Evolutionary conservation across 2,797 vertebrate species (phyloP).

Genomic region (Enteromius fasciolatus): DNA sequence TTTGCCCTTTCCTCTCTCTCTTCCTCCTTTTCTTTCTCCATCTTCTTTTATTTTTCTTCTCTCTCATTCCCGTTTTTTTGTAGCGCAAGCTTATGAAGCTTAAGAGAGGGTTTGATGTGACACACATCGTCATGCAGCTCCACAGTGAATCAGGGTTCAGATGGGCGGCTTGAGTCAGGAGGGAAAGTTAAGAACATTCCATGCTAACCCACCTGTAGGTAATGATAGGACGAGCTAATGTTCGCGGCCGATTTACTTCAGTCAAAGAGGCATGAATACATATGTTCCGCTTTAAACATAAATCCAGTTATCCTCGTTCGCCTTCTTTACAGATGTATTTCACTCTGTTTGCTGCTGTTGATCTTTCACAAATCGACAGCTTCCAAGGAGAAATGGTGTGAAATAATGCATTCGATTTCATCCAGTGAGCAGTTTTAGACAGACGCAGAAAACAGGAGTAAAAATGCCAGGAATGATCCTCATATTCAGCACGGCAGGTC

Average conservation of each 20-base stretch:
- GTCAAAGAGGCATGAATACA: slow-evolving; percentile 34
- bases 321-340: not conserved
- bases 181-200: slow-evolving; percentile 67
- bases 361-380: not conserved
- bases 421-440: slow-evolving; percentile 60
- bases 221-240: slow-evolving; percentile 45
- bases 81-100: slow-evolving; percentile 53
- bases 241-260: slow-evolving; percentile 40
- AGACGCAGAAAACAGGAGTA: slow-evolving; percentile 64
- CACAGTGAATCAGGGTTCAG: slow-evolving; percentile 33
- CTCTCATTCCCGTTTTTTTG: slow-evolving; percentile 69
- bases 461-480: slow-evolving; percentile 80
- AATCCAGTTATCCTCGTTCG: slow-evolving; percentile 20
- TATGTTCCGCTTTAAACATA: slow-evolving; percentile 35
- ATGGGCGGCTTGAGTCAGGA: slow-evolving; percentile 12
- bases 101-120: slow-evolving; percentile 45
- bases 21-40: slow-evolving; percentile 66
- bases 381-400: not conserved
- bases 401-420: slow-evolving; percentile 16
- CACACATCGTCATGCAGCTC: slow-evolving; percentile 28
- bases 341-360: not conserved
- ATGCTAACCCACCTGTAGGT: slow-evolving; percentile 60
- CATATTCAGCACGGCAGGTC: slow-evolving; percentile 78
- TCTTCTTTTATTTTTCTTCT: slow-evolving; percentile 66
- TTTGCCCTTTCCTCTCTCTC: slow-evolving; percentile 69